Conservation (phyloP, 2,113 vertebrate species). For the Synodontis membranacea region DNA sequence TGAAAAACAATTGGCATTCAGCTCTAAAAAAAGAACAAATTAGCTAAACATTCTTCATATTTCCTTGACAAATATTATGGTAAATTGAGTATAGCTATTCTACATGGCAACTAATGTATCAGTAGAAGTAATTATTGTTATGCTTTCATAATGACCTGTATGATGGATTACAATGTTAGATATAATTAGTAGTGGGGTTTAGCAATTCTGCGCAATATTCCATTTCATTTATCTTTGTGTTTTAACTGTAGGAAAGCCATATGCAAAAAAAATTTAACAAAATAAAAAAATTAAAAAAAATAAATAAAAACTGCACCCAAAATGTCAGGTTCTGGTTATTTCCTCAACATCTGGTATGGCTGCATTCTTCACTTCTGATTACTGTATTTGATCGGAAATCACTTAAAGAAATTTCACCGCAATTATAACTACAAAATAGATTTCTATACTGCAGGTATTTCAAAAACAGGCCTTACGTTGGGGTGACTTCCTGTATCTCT, state of each 20-base stretch:
- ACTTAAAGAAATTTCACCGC: conserved; percentile 49
- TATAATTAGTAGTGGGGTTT: conserved; percentile 43
- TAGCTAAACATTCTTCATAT: conserved; percentile 20
- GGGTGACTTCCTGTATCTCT: conserved; percentile 45
- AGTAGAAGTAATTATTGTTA: conserved; percentile 34
- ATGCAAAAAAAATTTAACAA: background rate
- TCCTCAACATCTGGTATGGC: conserved; percentile 71
- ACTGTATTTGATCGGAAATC: conserved; percentile 36
- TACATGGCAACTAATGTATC: conserved; percentile 37
- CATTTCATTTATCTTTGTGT: conserved; percentile 3
- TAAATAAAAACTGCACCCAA: no score
- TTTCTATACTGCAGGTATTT: conserved; percentile 61
- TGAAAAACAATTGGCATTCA: conserved; percentile 1
- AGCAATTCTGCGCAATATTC: conserved; percentile 29
- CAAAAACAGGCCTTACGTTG: conserved; percentile 54
- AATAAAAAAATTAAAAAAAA: no score
- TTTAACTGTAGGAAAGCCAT: conserved; percentile 16
- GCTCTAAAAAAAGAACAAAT: conserved; percentile 4
- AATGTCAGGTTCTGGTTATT: conserved; percentile 36
- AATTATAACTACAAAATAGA: conserved; percentile 60
- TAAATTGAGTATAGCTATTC: conserved; percentile 28
- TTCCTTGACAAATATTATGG: conserved; percentile 33
- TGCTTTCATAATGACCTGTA: conserved; percentile 38
- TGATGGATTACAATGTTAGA: conserved; percentile 42
- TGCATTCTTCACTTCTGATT: conserved; percentile 61